Evolutionary conservation across 2,888 invertebrate genomes (phyloP).

Genomic region (Pyrrhia umbra): DNA sequence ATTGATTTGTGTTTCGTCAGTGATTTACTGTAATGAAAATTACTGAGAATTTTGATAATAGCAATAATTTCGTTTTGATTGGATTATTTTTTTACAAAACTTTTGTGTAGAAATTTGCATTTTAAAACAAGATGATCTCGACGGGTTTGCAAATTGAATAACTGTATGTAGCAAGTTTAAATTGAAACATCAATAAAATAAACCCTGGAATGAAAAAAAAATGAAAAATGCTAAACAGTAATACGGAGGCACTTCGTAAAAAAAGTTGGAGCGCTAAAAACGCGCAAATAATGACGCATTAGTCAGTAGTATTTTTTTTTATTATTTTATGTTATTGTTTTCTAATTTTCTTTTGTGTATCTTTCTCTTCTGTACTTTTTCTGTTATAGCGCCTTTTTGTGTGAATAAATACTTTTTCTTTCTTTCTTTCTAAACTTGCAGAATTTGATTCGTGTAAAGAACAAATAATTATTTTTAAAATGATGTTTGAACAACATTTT

Average conservation of each 20-base stretch:
- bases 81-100: too few relatives aligned
- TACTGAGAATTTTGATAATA: conserved; percentile 1
- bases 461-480: conserved; percentile 51
- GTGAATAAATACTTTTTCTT: too few relatives aligned
- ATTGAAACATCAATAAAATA: too few relatives aligned
- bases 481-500: conserved; percentile 41
- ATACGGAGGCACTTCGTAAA: conserved; percentile 39
- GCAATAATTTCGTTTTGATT: background rate
- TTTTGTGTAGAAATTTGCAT: background rate
- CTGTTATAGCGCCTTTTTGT: too few relatives aligned
- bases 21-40: conserved; percentile 5
- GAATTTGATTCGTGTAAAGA: conserved; percentile 59
- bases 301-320: too few relatives aligned
- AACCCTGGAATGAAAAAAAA: conserved; percentile 25
- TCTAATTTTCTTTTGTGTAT: too few relatives aligned
- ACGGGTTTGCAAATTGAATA: background rate
- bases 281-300: too few relatives aligned
- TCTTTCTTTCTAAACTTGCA: too few relatives aligned
- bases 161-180: too few relatives aligned
- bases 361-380: too few relatives aligned
- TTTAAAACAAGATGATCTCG: background rate
- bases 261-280: too few relatives aligned
- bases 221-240: conserved; percentile 17
- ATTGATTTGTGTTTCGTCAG: conserved; percentile 32
- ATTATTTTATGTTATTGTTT: too few relatives aligned